A percentile compares a stretch with the other conserved stretches of the same genome.
Evolutionary conservation across 1,140 invertebrate genomes (phyloP).

Genomic region (Zaprionus nigranus): DNA sequence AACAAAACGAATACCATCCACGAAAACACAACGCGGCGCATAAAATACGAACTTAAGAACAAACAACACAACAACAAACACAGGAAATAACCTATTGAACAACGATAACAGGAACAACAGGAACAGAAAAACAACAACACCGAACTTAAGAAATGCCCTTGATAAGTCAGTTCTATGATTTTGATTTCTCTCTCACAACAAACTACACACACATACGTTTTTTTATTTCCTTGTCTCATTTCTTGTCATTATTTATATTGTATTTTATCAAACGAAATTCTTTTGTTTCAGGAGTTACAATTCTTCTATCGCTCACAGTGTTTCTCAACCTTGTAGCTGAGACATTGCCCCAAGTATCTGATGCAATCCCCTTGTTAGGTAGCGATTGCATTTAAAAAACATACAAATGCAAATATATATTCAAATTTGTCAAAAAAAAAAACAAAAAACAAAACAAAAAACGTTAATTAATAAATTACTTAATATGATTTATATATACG

Average conservation of each 20-base stretch:
- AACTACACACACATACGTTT: conserved; percentile 77
- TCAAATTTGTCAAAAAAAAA: conserved; percentile 77
- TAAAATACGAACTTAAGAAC: conserved; percentile 4
- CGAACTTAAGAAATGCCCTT: conserved; percentile 50
- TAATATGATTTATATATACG: conserved; percentile 83
- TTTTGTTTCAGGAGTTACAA: conserved; percentile 98
- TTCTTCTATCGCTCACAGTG: conserved; percentile 99
- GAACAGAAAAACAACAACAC: conserved; percentile 32
- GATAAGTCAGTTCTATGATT: conserved; percentile 47
- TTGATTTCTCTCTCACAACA: conserved; percentile 47
- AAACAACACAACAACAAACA: conserved; percentile 10
- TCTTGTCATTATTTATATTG: conserved; percentile 80
- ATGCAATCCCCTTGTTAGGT: conserved; percentile 97
- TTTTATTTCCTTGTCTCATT: conserved; percentile 60
- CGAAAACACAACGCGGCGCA: conserved; percentile 10
- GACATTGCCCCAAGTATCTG: conserved; percentile 97
- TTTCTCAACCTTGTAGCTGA: conserved; percentile 98
- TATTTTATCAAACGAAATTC: conserved; percentile 85
- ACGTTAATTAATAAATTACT: conserved; percentile 77
- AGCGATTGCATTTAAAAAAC: conserved; percentile 86
- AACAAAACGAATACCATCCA: conserved; percentile 11
- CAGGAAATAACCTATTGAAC: conserved; percentile 21
- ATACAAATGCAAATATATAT: conserved; percentile 83
- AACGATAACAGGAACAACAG: conserved; percentile 39
- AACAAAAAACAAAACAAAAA: conserved; percentile 55